Base-by-base conservation (phyloP, 2,113 vertebrate genomes). In the Ictalurus punctatus region DNA sequence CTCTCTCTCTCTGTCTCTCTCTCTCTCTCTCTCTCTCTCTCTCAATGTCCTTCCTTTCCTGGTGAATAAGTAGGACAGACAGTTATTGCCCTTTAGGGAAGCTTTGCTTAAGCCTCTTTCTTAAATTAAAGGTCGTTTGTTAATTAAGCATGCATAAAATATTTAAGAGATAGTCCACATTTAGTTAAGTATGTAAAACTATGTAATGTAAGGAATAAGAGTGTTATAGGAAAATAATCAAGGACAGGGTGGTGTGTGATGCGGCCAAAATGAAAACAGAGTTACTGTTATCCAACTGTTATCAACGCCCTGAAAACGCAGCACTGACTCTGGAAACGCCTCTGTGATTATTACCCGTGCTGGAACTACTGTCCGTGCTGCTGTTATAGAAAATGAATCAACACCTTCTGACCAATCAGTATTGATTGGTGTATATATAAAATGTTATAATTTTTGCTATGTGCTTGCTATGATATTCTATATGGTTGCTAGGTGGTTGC, bases 51-150 rank as follows among this genome's bases (percentile, higher is more conserved):
- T 17, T 71, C 79, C 13, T 3, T 52, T 19, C 23, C 69, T 71
- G 52, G 21, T 44, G 13, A 23, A 88, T 40, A 88, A 88, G 34
- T 88, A 61, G 87, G 69, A 61, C 81, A 88, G 80, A 74, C 79
- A 61, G 81, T 59, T 67, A n/a, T 48, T 73, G 54, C 80, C 87
- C 87, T 88, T 84, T 25, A 76, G 81, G 56, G 67, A 84, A 73
- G 80, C 67, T n/a, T 73, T 83, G 14, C 56, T 83, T 88, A 61
- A 88, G 52, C 65, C 34, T 71, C 34, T 87, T 25, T 44, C 23
- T 84, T 84, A 52, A 84, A 88, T 84, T 76, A 84, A 88, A 88
- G 82, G 56, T 52, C 44, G 6, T 88, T 84, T 84, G 69, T 76
- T 87, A 84, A 88, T 88, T 78, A 88, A 84, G 73, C 37, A 3